Evolutionary conservation across 1,140 invertebrate species (phyloP), one percentile per base, ranked within the genome.

Genomic region (Rhizoglyphus robini): DNA sequence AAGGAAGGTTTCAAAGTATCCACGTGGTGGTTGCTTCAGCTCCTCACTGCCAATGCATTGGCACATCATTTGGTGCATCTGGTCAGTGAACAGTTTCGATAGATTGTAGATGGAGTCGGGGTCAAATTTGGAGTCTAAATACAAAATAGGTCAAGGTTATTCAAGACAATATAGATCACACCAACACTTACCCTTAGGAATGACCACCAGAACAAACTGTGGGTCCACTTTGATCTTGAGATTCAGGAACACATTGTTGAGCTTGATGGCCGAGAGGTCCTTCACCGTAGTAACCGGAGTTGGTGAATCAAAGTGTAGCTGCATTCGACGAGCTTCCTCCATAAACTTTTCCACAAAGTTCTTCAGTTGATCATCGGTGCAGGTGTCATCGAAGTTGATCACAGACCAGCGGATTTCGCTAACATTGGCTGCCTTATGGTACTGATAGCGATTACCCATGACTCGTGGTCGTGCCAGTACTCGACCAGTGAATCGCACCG

Each of bases 81-180:
- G 72, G 76, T 94, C 90, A 0, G 86, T 83, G 3, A 81, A 77
- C 69, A 85, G 81, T 74, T 92, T 93, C 0, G 90, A 72, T 54
- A 73, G 71, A 29, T 48, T 18, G 29, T 67, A 67, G 0, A 62
- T 29, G 15, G 41, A 46, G 23, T 46, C 41, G 41, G 15, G 41
- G 41, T 15, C 15, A 46, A 46, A 46, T 46, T 15, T 46, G 15
- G 41, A 46, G 41, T 23, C 15, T 15, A 46, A 46, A 15, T 46
- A 23, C 23, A 23, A 46, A 46, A 46, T 46, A 23, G 41, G 15
- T 46, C 15, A 15, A 46, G 41, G 15, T 46, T 15, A 46, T 46
- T 46, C 41, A 46, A 46, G 23, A 46, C 15, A 46, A 46, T 46
- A 46, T 23, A n/a, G n/a, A n/a, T n/a, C n/a, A n/a, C n/a, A 46